Base-by-base conservation (phyloP, 2,888 invertebrate species). In the Epistrophe grossulariae region DNA sequence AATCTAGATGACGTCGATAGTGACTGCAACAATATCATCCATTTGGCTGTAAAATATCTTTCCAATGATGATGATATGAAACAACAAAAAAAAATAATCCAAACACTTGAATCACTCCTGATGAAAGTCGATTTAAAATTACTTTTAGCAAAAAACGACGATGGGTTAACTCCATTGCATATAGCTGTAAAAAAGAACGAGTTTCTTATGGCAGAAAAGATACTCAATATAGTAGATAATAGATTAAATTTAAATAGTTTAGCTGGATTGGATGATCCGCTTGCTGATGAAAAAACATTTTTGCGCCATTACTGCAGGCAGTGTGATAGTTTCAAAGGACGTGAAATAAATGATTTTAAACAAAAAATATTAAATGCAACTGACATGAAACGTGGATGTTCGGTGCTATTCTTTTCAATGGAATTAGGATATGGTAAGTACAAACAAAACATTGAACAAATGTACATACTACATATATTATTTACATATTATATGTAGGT, bases 131-230 rank as follows among this genome's bases (percentile, higher is more conserved):
- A 91, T 52, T 88, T 91, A 10, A 88, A 90, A 60, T 68, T 91
- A 40, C 70, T 93, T 1, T 78, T 90, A 10, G 78, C 88, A 35
- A 87, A 82, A 11, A 93, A 93, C 45, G 90, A 93, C 78, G 91
- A 91, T 74, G 92, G 92, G 2, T 90, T 92, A 31, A 91, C 92
- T 1, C 90, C 90, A 0, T 40, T 92, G 0, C 93, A 92, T 50
- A 71, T 92, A 28, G 92, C 92, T 0, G 89, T 92, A 0, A 90
- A 91, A 1, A 88, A 90, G 24, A 90, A 92, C 84, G 89, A 90
- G 28, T 92, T 89, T 59, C 70, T 90, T 17, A 85, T 90, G 84
- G 91, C 90, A 1, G 93, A 92, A 83, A 72, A 89, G 2, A 89
- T 92, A 5, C 79, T 91, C 17, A 90, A 91, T 77, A 70, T 82